Evolutionary conservation across 2,113 vertebrate species (phyloP).

Genomic region (Nematolebias whitei): DNA sequence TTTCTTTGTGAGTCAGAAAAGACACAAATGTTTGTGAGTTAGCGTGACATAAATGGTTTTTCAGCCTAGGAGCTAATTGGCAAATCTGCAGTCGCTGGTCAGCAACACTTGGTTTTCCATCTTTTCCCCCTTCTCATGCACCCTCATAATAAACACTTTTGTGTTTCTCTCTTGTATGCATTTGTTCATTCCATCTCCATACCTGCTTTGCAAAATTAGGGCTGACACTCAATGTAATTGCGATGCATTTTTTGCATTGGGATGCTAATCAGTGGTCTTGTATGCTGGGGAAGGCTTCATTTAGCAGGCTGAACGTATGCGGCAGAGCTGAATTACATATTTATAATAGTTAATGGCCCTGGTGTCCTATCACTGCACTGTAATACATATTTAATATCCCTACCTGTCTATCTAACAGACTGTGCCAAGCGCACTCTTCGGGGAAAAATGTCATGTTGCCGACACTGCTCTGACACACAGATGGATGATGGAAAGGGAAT

Average conservation of each 20-base stretch:
- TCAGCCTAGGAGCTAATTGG: slow-evolving; percentile 28
- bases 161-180: slow-evolving; percentile 41
- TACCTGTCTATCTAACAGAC: slow-evolving; percentile 41
- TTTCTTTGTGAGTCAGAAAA: no score
- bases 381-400: slow-evolving; percentile 74
- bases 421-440: slow-evolving; percentile 31
- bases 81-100: slow-evolving; percentile 20
- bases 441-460: slow-evolving; percentile 52
- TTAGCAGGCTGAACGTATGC: slow-evolving; percentile 56
- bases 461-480: slow-evolving; percentile 30
- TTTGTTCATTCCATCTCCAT: slow-evolving; percentile 47
- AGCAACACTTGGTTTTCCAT: background rate
- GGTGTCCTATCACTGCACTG: slow-evolving; percentile 66
- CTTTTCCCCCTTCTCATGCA: background rate
- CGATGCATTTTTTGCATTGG: slow-evolving; percentile 70
- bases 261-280: slow-evolving; percentile 69
- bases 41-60: background rate
- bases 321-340: slow-evolving; percentile 64
- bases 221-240: slow-evolving; percentile 69
- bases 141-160: slow-evolving; percentile 7
- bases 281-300: slow-evolving; percentile 37
- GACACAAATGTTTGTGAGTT: background rate
- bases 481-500: slow-evolving; percentile 30
- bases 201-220: slow-evolving; percentile 49
- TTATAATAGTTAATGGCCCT: slow-evolving; percentile 68